Conservation (phyloP, 2,797 vertebrate species). For the Caiman crocodilus region DNA sequence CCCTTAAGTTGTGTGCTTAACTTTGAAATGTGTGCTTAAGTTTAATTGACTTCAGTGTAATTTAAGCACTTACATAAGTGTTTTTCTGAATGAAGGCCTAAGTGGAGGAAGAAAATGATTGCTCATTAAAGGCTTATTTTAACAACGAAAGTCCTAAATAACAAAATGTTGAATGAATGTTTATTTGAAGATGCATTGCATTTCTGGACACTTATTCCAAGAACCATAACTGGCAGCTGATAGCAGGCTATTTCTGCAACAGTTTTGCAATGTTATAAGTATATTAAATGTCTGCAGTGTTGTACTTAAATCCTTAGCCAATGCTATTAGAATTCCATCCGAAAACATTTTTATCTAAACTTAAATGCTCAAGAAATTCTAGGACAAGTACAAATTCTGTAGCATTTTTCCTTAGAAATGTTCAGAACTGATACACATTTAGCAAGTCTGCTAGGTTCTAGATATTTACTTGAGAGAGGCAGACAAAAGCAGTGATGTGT, state of each 20-base stretch:
- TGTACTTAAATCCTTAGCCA: background rate
- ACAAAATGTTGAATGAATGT: background rate
- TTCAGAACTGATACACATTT: background rate
- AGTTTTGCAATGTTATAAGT: background rate
- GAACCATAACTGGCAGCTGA: background rate
- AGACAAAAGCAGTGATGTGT: background rate
- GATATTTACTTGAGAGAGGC: background rate
- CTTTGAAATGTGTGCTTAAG: no score
- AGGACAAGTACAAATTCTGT: background rate
- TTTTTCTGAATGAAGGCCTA: background rate
- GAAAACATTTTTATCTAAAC: background rate
- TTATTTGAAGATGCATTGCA: background rate
- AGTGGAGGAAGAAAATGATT: background rate
- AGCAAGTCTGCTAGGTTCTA: background rate
- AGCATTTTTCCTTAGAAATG: background rate
- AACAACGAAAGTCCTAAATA: background rate
- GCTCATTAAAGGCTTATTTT: background rate
- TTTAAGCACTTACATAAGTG: no score
- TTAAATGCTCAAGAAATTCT: background rate
- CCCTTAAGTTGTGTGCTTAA: no score
- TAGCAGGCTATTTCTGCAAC: background rate
- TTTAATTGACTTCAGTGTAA: background rate
- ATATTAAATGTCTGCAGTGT: background rate
- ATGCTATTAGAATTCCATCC: background rate
- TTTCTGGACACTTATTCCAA: background rate